Evolutionary conservation across 2,113 vertebrate species (phyloP).

Genomic region (Hylia prasina): DNA sequence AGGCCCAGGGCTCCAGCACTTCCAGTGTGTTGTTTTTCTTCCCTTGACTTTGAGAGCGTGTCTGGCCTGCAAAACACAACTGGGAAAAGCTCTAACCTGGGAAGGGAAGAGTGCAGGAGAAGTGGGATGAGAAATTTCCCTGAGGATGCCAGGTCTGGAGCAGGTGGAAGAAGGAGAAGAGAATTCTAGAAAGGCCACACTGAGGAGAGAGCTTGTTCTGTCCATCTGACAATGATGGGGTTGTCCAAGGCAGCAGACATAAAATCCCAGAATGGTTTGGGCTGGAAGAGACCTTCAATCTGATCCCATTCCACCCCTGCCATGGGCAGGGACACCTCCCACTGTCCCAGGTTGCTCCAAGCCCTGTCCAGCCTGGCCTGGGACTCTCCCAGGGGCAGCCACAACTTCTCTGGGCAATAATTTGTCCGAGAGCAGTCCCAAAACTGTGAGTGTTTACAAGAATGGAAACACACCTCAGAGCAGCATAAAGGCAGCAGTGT

Average conservation of each 20-base stretch:
- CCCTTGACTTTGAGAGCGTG: background rate
- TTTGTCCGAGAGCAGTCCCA: background rate
- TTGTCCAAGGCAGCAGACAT: background rate
- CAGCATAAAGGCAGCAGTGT: background rate
- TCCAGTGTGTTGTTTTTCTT: background rate
- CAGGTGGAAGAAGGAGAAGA: background rate
- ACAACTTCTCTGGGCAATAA: background rate
- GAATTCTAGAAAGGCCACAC: background rate
- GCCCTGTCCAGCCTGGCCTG: background rate
- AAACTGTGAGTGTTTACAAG: background rate
- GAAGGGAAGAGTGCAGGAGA: background rate
- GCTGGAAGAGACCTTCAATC: background rate
- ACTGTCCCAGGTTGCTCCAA: background rate
- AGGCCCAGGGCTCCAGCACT: background rate
- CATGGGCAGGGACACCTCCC: background rate
- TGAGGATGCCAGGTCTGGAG: background rate
- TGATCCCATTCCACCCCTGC: background rate
- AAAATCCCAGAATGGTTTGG: background rate
- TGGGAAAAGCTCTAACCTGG: background rate
- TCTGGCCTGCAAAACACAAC: background rate
- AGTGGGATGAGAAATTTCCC: background rate
- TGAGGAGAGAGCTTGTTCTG: background rate
- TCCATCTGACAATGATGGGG: accelerated
- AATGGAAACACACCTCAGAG: background rate
- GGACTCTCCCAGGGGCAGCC: background rate